Evolutionary conservation across 2,888 invertebrate genomes (phyloP), one percentile per base, ranked within the genome.

Genomic region (Tetrapedia diversipes): DNA sequence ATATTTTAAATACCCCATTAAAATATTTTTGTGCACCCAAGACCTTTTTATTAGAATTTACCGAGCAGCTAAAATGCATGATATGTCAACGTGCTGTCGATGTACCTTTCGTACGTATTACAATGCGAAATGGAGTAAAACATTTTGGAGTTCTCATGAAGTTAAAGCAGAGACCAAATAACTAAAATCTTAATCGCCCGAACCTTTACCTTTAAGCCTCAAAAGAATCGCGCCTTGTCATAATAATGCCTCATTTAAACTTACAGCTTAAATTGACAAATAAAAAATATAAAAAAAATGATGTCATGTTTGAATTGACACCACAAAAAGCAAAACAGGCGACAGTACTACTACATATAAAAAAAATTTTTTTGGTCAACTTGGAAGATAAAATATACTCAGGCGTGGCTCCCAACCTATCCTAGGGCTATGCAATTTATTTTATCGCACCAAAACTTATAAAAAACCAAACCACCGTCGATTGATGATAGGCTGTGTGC

Each of bases 171-270:
- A 90, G 90, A 89, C 90, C 91, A 88, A 88, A 86, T 89, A 90
- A 91, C 89, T 83, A 47, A 76, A 87, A 79, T 84, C 84, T 86
- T 86, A 86, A 86, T 84, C 85, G 85, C 86, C 86, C 88, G 84
- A 85, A 86, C 86, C 84, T 86, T 84, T 84, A 86, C 85, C 86
- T 86, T 82, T 86, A 87, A 88, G 87, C 85, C 86, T 87, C 83
- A 84, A 88, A 86, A 86, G 86, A 87, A 87, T 84, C 85, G 86
- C 87, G 87, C 83, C 83, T 87, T 87, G 87, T 86, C 85, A 89
- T 91, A 86, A 91, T 91, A 91, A 91, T 91, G 86, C 88, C 90
- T 91, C 88, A 88, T 91, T 91, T 91, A 86, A 91, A 91, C 89
- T 91, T 91, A 89, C 91, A 91, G 91, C 91, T 91, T 89, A 82